These are phyloP conservation scores for Scaeva pyrastri DNA, from an alignment of 2,888 invertebrate genomes.

Conservation along the genomic window DNA sequence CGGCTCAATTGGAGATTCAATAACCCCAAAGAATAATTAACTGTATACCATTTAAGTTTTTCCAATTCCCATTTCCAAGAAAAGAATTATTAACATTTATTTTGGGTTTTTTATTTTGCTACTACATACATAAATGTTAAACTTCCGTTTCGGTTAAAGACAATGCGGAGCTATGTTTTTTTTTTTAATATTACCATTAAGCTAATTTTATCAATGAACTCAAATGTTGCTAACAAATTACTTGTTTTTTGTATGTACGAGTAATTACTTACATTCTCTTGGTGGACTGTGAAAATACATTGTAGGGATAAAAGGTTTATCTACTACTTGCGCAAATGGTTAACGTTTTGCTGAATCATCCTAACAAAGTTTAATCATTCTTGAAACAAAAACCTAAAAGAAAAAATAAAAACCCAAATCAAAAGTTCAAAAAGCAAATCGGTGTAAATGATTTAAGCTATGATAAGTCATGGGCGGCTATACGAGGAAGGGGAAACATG, in stretches of 20 bases:
- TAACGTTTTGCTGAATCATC: not conserved
- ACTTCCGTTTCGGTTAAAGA: not conserved
- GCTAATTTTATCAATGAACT: constrained; percentile 6
- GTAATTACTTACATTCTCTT: not conserved
- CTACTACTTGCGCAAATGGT: not conserved
- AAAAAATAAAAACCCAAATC: too few relatives aligned
- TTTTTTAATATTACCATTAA: not conserved
- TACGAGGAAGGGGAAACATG: too few relatives aligned
- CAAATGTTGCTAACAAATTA: not conserved
- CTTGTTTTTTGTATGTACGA: too few relatives aligned
- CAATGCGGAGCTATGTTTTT: not conserved
- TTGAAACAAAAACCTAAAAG: not conserved
- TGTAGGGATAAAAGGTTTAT: not conserved
- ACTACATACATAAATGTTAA: too few relatives aligned
- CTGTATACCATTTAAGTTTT: too few relatives aligned
- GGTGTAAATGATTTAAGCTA: too few relatives aligned
- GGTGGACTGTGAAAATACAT: not conserved
- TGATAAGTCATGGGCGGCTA: too few relatives aligned
- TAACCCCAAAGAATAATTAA: too few relatives aligned
- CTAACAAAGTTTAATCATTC: not conserved
- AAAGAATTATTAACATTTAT: too few relatives aligned
- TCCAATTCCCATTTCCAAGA: too few relatives aligned
- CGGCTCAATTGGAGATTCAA: too few relatives aligned
- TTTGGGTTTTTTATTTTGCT: not conserved
- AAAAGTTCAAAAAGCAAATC: too few relatives aligned